These are phyloP conservation scores for Megaceryle torquata DNA, from an alignment of 2,113 vertebrate species.

Conservation along the genomic window DNA sequence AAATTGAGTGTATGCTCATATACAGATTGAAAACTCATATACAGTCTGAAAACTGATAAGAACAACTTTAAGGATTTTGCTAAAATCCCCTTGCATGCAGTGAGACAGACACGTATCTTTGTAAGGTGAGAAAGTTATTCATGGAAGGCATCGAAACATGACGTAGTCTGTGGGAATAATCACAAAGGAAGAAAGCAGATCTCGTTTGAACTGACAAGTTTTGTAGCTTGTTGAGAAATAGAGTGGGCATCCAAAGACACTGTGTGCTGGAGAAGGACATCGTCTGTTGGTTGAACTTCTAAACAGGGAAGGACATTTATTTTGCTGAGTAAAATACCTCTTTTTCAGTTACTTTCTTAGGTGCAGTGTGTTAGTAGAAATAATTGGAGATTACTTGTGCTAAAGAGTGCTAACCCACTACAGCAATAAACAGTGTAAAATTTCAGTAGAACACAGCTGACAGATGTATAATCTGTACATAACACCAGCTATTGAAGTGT, in stretches of 20 bases:
- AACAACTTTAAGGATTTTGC: neutral
- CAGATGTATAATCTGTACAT: neutral
- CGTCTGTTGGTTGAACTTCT: neutral
- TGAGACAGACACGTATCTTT: fast-evolving
- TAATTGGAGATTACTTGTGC: neutral
- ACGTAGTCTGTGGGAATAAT: neutral
- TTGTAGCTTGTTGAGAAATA: neutral
- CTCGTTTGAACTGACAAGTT: neutral
- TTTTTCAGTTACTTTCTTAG: neutral
- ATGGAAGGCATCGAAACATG: neutral
- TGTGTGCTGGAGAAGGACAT: neutral
- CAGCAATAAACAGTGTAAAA: neutral
- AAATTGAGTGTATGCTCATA: neutral
- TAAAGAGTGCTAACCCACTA: neutral
- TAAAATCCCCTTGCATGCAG: neutral
- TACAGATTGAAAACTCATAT: neutral
- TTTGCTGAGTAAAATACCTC: neutral
- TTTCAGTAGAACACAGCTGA: neutral
- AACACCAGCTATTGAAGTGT: neutral
- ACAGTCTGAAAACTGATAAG: neutral
- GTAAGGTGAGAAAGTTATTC: neutral
- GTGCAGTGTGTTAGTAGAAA: neutral
- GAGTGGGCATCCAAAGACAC: neutral
- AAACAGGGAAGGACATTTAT: neutral
- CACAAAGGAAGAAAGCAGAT: neutral